Percentiles rank a stretch among this genome's conserved stretches.
Conservation (phyloP, 2,797 vertebrate species). For the Enteromius paludinosus region DNA sequence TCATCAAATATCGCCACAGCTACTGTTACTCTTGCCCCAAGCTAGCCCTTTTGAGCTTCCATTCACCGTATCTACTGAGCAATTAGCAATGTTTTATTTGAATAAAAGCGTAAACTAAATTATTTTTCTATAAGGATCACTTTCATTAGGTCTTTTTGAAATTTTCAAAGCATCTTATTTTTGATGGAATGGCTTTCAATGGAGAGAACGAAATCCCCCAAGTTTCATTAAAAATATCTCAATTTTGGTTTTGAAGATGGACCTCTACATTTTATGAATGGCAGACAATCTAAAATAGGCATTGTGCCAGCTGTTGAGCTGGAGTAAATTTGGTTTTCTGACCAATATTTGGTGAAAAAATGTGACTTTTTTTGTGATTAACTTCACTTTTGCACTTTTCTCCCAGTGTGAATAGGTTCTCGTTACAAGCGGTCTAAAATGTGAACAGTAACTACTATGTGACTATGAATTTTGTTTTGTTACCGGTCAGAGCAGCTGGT, state of each 20-base stretch:
- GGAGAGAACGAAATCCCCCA: background rate
- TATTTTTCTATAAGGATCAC: background rate
- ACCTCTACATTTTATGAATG: background rate
- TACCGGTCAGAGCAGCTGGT: conserved; percentile 88
- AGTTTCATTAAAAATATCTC: background rate
- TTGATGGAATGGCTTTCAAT: background rate
- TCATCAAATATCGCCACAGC: no score
- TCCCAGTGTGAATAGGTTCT: background rate
- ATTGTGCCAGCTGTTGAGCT: background rate
- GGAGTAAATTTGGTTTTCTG: background rate
- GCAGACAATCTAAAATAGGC: background rate
- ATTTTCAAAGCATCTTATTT: background rate
- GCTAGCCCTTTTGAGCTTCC: background rate
- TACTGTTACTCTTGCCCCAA: background rate
- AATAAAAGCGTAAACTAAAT: background rate
- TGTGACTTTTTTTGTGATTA: background rate
- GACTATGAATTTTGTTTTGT: background rate
- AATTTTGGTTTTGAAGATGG: background rate
- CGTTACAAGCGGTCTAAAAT: background rate
- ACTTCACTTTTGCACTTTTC: background rate
- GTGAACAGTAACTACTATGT: background rate
- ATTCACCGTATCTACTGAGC: background rate
- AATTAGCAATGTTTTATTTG: background rate
- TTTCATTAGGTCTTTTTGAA: background rate
- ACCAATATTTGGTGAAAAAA: background rate